phyloP scores from a whole-genome alignment of 2,113 vertebrate genomes.

The Panurus biarmicus region DNA sequence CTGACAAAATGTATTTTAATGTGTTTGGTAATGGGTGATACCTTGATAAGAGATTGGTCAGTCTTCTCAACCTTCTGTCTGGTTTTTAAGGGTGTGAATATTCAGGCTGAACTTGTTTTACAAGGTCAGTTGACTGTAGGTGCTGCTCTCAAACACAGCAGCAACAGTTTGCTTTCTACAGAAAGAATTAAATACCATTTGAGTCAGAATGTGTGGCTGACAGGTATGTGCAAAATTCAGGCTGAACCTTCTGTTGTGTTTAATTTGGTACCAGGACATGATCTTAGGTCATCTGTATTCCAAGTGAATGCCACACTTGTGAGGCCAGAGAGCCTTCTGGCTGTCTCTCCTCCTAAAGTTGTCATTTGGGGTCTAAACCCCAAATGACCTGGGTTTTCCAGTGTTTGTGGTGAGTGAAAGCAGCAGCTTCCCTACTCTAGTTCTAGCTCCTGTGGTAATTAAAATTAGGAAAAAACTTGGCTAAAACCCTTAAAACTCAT shows the following conservation, averaged over 20 bases:
- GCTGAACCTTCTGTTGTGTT: background rate
- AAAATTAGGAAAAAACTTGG: background rate
- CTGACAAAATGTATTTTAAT: background rate
- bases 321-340: background rate
- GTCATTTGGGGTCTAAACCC: background rate
- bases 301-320: background rate
- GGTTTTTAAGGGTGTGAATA: background rate
- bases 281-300: background rate
- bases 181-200: background rate
- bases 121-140: background rate
- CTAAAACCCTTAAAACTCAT: background rate
- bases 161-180: background rate
- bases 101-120: background rate
- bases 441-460: background rate
- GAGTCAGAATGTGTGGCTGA: background rate
- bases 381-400: background rate
- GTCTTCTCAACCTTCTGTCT: background rate
- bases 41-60: background rate
- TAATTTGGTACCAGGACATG: background rate
- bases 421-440: background rate
- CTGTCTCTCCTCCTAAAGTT: background rate
- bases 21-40: background rate
- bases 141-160: background rate
- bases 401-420: background rate
- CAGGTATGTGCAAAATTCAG: background rate